Evolutionary conservation across 2,888 invertebrate genomes (phyloP).

Genomic region (Ichneumoninae sp.): DNA sequence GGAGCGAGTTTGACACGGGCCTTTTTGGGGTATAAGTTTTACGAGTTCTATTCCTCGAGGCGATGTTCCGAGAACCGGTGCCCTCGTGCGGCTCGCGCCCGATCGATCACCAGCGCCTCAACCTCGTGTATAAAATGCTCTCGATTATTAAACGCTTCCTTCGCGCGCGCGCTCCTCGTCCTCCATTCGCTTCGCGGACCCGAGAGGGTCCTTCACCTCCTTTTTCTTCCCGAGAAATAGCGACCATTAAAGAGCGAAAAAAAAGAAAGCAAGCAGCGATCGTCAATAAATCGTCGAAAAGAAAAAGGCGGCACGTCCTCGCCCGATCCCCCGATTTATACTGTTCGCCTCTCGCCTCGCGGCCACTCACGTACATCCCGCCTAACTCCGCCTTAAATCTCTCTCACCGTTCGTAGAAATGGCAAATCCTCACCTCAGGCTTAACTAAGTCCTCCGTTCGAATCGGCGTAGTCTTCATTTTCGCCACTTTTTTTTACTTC

Average conservation of each 20-base stretch:
- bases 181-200: constrained; percentile 31
- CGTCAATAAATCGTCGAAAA: not conserved
- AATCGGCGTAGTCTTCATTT: constrained; percentile 80
- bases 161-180: constrained; percentile 40
- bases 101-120: constrained; percentile 56
- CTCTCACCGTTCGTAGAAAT: not conserved
- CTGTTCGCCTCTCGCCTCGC: not conserved
- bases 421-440: constrained; percentile 79
- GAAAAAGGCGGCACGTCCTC: not conserved
- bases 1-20: not conserved
- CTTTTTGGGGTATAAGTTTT: not conserved
- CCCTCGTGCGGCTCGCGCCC: constrained; percentile 62
- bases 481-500: constrained; percentile 16
- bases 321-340: not conserved
- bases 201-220: constrained; percentile 59
- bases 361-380: not conserved
- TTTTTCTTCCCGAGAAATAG: constrained; percentile 47
- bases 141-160: constrained; percentile 62
- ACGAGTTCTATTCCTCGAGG: not conserved
- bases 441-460: constrained; percentile 77
- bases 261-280: not conserved
- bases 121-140: constrained; percentile 63
- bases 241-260: constrained; percentile 3
- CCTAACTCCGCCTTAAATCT: not conserved
- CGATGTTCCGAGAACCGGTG: constrained; percentile 50